Percentiles rank a stretch among this genome's conserved stretches.
These are phyloP conservation scores for Patella caerulea DNA, from an alignment of 2,888 invertebrate species.

Conservation along the genomic window DNA sequence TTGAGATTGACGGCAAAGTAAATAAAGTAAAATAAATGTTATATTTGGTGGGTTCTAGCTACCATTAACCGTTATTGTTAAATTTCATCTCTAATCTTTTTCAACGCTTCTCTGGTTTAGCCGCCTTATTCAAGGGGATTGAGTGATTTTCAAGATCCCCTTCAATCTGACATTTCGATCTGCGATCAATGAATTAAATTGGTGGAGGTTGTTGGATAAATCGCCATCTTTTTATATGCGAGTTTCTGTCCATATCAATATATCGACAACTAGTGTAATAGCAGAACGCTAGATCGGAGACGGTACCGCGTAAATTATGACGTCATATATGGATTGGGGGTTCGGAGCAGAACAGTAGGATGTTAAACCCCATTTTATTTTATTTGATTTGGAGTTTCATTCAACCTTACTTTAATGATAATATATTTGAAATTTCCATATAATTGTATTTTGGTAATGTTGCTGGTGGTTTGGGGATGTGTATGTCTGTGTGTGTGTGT, in stretches of 20 bases:
- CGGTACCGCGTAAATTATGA: too few species aligned
- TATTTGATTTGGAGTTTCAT: too few species aligned
- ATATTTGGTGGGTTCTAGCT: constrained; percentile 6
- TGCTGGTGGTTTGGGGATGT: too few species aligned
- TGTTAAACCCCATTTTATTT: too few species aligned
- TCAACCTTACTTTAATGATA: too few species aligned
- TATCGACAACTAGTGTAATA: not conserved
- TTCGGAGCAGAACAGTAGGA: too few species aligned
- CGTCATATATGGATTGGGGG: too few species aligned
- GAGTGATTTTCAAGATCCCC: not conserved
- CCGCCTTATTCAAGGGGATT: constrained; percentile 3
- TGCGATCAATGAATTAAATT: constrained; percentile 3
- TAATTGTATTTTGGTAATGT: too few species aligned
- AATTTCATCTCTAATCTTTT: constrained; percentile 6
- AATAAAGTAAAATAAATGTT: constrained; percentile 12
- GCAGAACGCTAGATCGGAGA: too few species aligned
- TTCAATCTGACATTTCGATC: not conserved
- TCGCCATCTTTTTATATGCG: not conserved
- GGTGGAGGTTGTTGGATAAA: not conserved
- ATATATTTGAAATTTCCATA: too few species aligned
- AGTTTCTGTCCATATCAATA: constrained; percentile 5
- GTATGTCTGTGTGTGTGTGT: too few species aligned
- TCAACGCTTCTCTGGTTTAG: not conserved
- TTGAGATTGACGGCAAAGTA: not conserved
- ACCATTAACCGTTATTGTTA: constrained; percentile 7